phyloP scores from a whole-genome alignment of 2,797 vertebrate genomes.

The Cossypha polioptera region DNA sequence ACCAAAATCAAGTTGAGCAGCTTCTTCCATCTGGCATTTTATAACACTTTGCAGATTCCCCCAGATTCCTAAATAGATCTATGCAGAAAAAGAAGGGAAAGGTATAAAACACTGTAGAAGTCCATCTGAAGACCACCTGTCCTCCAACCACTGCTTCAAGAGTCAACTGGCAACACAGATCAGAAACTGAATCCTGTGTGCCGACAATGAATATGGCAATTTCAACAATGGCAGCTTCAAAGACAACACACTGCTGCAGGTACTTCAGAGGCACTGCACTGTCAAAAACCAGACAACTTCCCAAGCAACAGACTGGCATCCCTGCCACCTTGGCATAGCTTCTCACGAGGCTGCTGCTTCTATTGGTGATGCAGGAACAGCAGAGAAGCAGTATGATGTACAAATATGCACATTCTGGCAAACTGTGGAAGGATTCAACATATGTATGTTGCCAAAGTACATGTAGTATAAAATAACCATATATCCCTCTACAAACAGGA shows the following conservation, averaged over 20 bases:
- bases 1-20: conserved; percentile 85
- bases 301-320: not conserved
- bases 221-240: not conserved
- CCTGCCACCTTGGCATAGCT: not conserved
- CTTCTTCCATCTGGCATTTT: conserved; percentile 93
- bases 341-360: not conserved
- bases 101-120: not conserved
- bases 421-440: not conserved
- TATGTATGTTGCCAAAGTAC: not conserved
- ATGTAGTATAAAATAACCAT: not conserved
- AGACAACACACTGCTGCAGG: not conserved
- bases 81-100: not conserved
- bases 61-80: conserved; percentile 96
- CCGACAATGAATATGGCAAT: not conserved
- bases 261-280: not conserved
- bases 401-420: not conserved
- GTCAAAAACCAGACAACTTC: not conserved
- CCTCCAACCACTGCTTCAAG: not conserved
- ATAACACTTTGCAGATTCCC: conserved; percentile 92
- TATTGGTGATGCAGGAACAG: not conserved
- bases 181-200: not conserved
- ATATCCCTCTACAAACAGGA: not conserved
- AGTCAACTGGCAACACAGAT: not conserved
- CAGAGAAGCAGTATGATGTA: not conserved
- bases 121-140: not conserved